Percentiles rank a stretch among this genome's conserved stretches.
Conservation (phyloP, 35 echinoderm and acorn worm species). For the Stichopus chloronotus region DNA sequence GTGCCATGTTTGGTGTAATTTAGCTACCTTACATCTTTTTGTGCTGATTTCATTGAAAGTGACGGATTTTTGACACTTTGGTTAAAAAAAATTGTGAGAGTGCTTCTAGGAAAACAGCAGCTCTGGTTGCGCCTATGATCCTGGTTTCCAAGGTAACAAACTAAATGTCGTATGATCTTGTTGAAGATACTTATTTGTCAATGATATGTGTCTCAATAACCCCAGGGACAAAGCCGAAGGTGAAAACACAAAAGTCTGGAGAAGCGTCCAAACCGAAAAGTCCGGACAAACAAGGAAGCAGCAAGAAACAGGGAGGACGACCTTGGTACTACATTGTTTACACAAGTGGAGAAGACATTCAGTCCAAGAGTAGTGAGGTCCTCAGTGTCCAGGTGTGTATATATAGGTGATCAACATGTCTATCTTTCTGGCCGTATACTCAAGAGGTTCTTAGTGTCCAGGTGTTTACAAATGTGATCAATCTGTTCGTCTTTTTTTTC, state of each 20-base stretch:
- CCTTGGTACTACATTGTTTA: conserved; percentile 81
- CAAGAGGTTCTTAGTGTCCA: background rate
- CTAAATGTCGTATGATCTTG: too few relatives aligned
- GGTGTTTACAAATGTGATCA: background rate
- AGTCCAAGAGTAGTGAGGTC: conserved; percentile 84
- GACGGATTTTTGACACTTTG: too few relatives aligned
- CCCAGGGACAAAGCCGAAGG: background rate
- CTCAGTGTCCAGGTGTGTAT: conserved; percentile 74
- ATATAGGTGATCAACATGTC: background rate
- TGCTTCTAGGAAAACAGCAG: too few relatives aligned
- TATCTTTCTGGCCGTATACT: background rate
- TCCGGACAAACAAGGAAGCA: background rate
- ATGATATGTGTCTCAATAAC: too few relatives aligned
- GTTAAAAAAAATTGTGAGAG: too few relatives aligned
- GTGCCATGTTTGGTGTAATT: too few relatives aligned
- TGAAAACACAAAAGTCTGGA: background rate
- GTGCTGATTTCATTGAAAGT: too few relatives aligned
- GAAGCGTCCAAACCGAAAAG: background rate
- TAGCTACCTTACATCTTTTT: too few relatives aligned
- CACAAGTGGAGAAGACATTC: conserved; percentile 59
- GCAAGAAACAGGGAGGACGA: background rate
- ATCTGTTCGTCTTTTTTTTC: too few relatives aligned
- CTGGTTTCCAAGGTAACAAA: too few relatives aligned
- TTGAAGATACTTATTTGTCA: too few relatives aligned
- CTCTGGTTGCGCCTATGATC: too few relatives aligned